phyloP scores from a whole-genome alignment of 2,797 vertebrate species.

The Leptatherina wallacei region DNA sequence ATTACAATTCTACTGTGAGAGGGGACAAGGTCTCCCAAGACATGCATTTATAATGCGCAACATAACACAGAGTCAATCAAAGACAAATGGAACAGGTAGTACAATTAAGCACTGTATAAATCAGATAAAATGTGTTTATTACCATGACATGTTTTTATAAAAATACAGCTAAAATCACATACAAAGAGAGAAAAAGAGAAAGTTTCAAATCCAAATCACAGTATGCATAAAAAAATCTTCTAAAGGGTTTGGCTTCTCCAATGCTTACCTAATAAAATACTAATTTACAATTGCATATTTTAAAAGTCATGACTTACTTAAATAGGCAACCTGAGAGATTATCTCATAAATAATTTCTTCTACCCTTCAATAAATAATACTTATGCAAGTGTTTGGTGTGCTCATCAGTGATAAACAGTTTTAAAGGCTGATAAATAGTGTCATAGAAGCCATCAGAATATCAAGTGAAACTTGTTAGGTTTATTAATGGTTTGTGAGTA shows the following conservation, averaged over 20 bases:
- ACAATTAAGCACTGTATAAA: conserved; percentile 42
- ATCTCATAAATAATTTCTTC: conserved; percentile 2
- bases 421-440: conserved; percentile 11
- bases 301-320: conserved; percentile 6
- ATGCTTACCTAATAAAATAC: conserved; percentile 2
- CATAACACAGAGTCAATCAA: conserved; percentile 41
- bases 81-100: conserved; percentile 60
- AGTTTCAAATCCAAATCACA: conserved; percentile 38
- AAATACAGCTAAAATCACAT: conserved; percentile 29
- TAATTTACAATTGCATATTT: conserved; percentile 37
- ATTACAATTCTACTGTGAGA: conserved; percentile 67
- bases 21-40: conserved; percentile 65
- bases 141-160: conserved; percentile 35
- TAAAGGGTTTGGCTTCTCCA: conserved; percentile 17
- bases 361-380: conserved; percentile 58
- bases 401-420: conserved; percentile 22
- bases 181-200: conserved; percentile 17
- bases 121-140: conserved; percentile 71
- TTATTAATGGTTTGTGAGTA: conserved; percentile 24
- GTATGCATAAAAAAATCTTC: conserved; percentile 19
- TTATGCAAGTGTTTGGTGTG: conserved; percentile 42
- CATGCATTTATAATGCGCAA: conserved; percentile 63
- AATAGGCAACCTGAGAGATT: conserved; percentile 4
- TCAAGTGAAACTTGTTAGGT: conserved; percentile 15
- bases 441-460: conserved; percentile 6